These are phyloP conservation scores for Sorex araneus DNA, from an alignment of 2,113 vertebrate genomes.

Conservation along the genomic window DNA sequence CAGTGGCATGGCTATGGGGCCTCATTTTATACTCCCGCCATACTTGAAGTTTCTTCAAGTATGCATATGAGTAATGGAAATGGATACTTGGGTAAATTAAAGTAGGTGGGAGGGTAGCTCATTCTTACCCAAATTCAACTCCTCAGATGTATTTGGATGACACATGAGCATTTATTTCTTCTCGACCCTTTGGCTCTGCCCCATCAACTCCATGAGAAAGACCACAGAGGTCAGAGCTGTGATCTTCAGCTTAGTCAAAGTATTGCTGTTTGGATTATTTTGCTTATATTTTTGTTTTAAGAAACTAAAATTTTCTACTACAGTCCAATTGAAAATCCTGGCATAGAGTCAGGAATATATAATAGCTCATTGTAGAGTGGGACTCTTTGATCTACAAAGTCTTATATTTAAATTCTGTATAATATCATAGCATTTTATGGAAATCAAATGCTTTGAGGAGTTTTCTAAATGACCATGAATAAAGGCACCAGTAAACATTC, in stretches of 20 bases:
- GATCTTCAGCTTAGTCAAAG: constrained; percentile 3
- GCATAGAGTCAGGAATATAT: neutral
- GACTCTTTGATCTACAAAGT: constrained; percentile 36
- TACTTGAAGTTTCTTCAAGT: no score
- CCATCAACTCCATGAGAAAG: neutral
- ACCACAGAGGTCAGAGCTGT: neutral
- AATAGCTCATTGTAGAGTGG: neutral
- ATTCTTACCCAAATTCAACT: neutral
- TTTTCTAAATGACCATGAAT: constrained; percentile 45
- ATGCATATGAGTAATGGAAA: constrained; percentile 11
- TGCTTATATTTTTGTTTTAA: constrained; percentile 1
- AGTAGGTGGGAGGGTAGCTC: neutral
- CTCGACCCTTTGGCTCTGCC: neutral
- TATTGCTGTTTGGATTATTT: neutral
- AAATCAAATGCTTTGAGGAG: constrained; percentile 24
- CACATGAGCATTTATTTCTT: neutral
- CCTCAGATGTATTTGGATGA: neutral
- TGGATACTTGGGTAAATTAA: neutral
- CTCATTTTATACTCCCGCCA: no score
- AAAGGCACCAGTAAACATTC: constrained; percentile 32
- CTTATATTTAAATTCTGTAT: constrained; percentile 32
- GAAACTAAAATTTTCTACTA: constrained; percentile 6
- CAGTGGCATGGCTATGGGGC: no score
- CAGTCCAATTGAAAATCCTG: constrained; percentile 14
- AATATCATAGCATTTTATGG: neutral